Percentiles rank a stretch among this genome's conserved stretches.
phyloP scores from a whole-genome alignment of 2,888 invertebrate genomes.

The Drosophila prostipennis region DNA sequence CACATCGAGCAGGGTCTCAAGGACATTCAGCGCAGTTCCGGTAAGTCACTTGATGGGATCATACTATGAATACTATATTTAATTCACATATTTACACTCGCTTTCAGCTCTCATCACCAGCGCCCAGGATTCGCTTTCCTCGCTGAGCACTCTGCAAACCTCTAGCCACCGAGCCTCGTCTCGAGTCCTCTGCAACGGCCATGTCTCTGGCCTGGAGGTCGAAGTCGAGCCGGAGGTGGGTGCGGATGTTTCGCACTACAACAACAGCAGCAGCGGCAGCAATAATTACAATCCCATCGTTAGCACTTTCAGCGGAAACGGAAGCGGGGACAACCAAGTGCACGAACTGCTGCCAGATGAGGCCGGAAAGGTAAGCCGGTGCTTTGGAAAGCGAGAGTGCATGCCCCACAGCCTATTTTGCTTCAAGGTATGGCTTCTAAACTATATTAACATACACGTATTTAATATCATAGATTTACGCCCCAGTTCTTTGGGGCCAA shows the following conservation, averaged over 20 bases:
- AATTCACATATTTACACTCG: no score
- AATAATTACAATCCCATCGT: slow-evolving; percentile 15
- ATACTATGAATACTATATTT: background rate
- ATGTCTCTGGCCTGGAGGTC: slow-evolving; percentile 44
- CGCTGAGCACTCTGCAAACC: slow-evolving; percentile 70
- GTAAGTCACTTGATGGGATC: slow-evolving; percentile 56
- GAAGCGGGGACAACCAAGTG: slow-evolving; percentile 50
- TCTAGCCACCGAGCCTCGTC: slow-evolving; percentile 61
- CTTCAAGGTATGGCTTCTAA: slow-evolving; percentile 90
- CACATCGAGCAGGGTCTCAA: slow-evolving; percentile 84
- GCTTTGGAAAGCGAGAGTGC: slow-evolving; percentile 91
- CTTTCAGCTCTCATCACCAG: slow-evolving; percentile 62
- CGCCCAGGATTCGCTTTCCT: slow-evolving; percentile 71
- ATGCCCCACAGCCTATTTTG: slow-evolving; percentile 93
- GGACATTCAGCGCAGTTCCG: slow-evolving; percentile 84
- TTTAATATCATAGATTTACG: slow-evolving; percentile 82
- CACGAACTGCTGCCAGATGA: slow-evolving; percentile 75
- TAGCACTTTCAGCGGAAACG: slow-evolving; percentile 32
- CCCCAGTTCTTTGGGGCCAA: slow-evolving; percentile 24
- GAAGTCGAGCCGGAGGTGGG: slow-evolving; percentile 27
- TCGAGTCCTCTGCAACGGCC: slow-evolving; percentile 63
- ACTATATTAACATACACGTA: slow-evolving; percentile 83
- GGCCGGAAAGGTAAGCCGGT: slow-evolving; percentile 87
- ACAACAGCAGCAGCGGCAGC: slow-evolving; percentile 27
- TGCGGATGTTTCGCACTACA: slow-evolving; percentile 50